Evolutionary conservation across 2,113 vertebrate species (phyloP).

Genomic region (Apeltes quadracus): DNA sequence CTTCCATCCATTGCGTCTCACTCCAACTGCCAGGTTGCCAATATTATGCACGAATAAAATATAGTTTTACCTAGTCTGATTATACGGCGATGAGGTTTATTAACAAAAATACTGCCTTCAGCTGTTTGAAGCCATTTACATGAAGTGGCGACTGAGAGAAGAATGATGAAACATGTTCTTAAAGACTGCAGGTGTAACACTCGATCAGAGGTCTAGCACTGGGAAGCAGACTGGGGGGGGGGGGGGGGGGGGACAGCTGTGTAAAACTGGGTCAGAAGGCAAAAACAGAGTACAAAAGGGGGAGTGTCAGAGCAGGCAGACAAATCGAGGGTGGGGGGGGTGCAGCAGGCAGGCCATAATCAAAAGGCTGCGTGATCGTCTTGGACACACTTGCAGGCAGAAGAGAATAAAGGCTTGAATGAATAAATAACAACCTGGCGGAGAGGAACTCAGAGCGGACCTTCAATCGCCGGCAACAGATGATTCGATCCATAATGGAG

Average conservation of each 20-base stretch:
- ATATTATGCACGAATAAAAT: too few species aligned
- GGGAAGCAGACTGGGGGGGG: constrained; percentile 10
- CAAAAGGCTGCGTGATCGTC: neutral
- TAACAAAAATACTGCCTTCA: neutral
- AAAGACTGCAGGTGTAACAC: constrained; percentile 24
- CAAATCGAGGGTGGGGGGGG: constrained; percentile 1
- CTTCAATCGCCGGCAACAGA: neutral
- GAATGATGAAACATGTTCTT: constrained; percentile 9
- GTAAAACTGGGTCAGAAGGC: constrained; percentile 43
- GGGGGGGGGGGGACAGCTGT: constrained; percentile 4
- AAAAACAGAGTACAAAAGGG: neutral
- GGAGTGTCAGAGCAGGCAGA: neutral
- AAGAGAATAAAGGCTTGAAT: neutral
- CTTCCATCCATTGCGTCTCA: neutral
- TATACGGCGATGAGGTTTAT: constrained; percentile 10
- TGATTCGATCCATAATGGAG: neutral
- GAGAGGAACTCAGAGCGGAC: neutral
- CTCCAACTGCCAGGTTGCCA: neutral
- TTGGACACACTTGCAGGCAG: neutral
- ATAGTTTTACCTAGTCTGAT: too few species aligned
- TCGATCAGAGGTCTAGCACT: neutral
- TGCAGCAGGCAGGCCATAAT: neutral
- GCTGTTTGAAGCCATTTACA: constrained; percentile 17
- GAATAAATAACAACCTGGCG: neutral
- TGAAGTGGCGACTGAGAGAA: constrained; percentile 30